Base-by-base conservation (phyloP, 2,888 invertebrate genomes). In the Pseudoips prasinana region DNA sequence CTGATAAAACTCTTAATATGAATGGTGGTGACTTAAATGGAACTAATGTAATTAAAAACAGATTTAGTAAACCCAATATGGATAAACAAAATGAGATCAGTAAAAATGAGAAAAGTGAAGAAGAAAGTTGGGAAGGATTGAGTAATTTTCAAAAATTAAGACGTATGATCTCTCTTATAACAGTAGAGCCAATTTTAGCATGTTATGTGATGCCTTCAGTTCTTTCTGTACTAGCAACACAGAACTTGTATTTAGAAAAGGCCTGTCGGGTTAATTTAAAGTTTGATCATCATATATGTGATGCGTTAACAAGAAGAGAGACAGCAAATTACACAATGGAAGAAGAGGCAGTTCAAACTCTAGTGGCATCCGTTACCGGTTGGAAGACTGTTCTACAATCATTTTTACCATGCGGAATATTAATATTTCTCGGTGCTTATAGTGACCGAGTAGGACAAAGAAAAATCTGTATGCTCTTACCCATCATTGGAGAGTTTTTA, bases 381-480 rank as follows among this genome's bases (percentile, higher is more conserved):
- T 96, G 95, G 95, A 95, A 96, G 71, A 95, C 95, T 7, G 93
- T 95, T 30, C 80, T 96, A 22, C 96, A 96, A 75, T 95, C 95
- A 49, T 92, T 94, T 26, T 81, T 96, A 11, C 96, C 96, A 0
- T 94, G 95, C 26, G 86, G 94, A 19, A 81, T 96, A 35, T 93
- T 96, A 41, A 90, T 96, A 62, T 95, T 96, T 70, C 90, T 96
- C 58, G 96, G 96, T 1, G 94, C 95, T 0, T 94, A 94, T 89
- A 93, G 93, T 57, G 94, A 94, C 61, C 89, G 91, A 67, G 79
- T 89, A 46, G 93, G 94, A 0, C 86, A 92, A 39, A 87, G 94
- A 55, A 94, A 94, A 69, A 94, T 95, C 7, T 96, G 95, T 65
- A 95, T 96, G 92, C 87, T 96, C 1, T 73, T 96, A 35, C 96